Base-by-base conservation (phyloP, 2,113 vertebrate species). In the Mellivora capensis region DNA sequence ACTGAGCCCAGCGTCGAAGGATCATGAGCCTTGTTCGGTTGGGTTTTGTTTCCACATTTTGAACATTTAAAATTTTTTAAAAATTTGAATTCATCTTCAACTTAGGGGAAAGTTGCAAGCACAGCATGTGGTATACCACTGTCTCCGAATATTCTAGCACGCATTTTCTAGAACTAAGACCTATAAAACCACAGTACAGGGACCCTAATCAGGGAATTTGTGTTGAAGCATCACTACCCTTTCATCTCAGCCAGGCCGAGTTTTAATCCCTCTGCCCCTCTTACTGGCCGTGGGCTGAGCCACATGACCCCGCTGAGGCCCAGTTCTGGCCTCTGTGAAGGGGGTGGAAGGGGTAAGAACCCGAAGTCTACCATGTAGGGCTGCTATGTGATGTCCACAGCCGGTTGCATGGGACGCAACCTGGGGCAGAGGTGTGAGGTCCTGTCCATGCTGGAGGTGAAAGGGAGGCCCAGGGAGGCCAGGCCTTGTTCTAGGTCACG, bases 1-100 rank as follows among this genome's bases (percentile, higher is more conserved):
- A 4, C 12, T 0, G n/a, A 12, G 47, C n/a, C 47, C 18, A 2
- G 29, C 0, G 1, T 0, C 44, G 44, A 18, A 23, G 6, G 52
- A 7, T 31, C 47, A 7, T 27, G 6, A 54, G 14, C 3, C 57
- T 37, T 39, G 14, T 59, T 49, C 49, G 72, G 6, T 52, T 71
- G 39, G 37, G 2, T 74, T 95, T 86, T 49, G 7, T 74, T 42
- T 67, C 81, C 57, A n/a, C 37, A 31, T 42, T 83, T 76, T 27
- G 49, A 21, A 62, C 29, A 10, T 72, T 90, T 95, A 80, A 31
- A 27, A 8, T 39, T n/a, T 57, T 79, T 49, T 11, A 0, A 52
- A 93, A 91, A 44, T 84, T 87, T 29, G 49, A 88, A 20, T 34
- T 64, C 9, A 54, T 84, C 10, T 90, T 88, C 61, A 71, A 82